Evolutionary conservation across 2,113 vertebrate species (phyloP), one percentile per base, ranked within the genome.

Genomic region (Crotophaga sulcirostris): DNA sequence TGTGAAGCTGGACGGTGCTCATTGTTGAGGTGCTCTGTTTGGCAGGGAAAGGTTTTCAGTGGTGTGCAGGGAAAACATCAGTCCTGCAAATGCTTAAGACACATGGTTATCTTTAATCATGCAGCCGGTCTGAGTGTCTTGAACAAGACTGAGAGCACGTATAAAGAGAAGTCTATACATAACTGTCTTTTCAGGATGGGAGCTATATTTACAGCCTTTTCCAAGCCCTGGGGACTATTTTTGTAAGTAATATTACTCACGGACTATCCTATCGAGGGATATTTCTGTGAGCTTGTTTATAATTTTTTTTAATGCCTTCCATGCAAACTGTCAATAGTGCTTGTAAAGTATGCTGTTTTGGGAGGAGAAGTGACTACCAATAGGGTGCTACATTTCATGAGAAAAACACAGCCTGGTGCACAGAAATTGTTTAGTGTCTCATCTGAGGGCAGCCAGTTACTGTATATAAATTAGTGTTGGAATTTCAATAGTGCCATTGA

Each of bases 141-240:
- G 74, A 70, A 34, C 42, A 25, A 66, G 69, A 68, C 66, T 2
- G 4, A 21, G 47, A 51, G 63, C 63, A 87, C 0, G 0, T 74
- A 67, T 33, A 33, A 91, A 67, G 81, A 79, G 36, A 81, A 87
- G 52, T 63, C 82, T 63, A 13, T 45, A 67, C 58, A 25, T 76
- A 87, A 93, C 87, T 90, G 42, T 72, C 67, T 96, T 91, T 93
- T 38, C 68, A 88, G 67, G 21, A 59, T 88, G 68, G 40, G 33
- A 95, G 42, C 47, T 95, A 24, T 88, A 93, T 95, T 95, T 89
- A 85, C 87, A 67, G 80, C 47, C 38, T 68, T 88, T 92, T 93
- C 84, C 74, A 94, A 94, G 76, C 59, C 52, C 86, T 14, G 31
- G 38, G 75, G 34, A 77, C 59, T 94, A 91, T 93, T 90, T 92